phyloP scores from a whole-genome alignment of 2,888 invertebrate species.

The Scrobipalpa atriplicella region DNA sequence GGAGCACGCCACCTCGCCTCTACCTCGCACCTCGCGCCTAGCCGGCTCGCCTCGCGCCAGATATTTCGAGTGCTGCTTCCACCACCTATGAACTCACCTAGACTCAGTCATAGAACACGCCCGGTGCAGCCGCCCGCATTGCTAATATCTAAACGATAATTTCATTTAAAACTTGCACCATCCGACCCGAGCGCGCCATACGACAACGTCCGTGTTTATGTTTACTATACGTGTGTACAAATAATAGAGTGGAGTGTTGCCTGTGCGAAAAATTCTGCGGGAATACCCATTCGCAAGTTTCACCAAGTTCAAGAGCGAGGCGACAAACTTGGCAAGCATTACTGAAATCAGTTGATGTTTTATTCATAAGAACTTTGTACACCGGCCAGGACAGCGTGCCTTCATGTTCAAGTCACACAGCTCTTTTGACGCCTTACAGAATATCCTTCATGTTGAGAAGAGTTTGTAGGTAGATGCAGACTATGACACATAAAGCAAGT shows the following conservation, averaged over 20 bases:
- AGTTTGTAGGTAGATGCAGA: not conserved
- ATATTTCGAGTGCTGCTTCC: conserved; percentile 81
- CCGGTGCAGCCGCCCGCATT: conserved; percentile 74
- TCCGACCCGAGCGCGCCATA: conserved; percentile 34
- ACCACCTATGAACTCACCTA: conserved; percentile 79
- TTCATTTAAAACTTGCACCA: conserved; percentile 8
- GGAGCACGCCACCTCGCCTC: conserved; percentile 79
- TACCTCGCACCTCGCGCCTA: conserved; percentile 33
- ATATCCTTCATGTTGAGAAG: not conserved
- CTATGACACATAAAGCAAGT: too few species aligned
- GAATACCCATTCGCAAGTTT: conserved; percentile 24
- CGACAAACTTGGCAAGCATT: conserved; percentile 34
- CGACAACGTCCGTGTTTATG: conserved; percentile 8
- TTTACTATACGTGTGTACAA: conserved; percentile 21
- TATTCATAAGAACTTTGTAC: conserved; percentile 32
- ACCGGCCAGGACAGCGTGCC: conserved; percentile 16
- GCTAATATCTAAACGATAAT: conserved; percentile 44
- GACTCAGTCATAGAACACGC: conserved; percentile 72
- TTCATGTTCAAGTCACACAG: conserved; percentile 18
- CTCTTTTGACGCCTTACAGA: conserved; percentile 11
- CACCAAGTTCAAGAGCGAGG: conserved; percentile 34
- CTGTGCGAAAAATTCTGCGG: conserved; percentile 21
- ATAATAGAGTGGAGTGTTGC: conserved; percentile 29
- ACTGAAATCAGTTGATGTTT: conserved; percentile 33
- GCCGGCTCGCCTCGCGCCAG: conserved; percentile 77